Evolutionary conservation across 2,888 invertebrate genomes (phyloP), one percentile per base, ranked within the genome.

Genomic region (Lycaena phlaeas): DNA sequence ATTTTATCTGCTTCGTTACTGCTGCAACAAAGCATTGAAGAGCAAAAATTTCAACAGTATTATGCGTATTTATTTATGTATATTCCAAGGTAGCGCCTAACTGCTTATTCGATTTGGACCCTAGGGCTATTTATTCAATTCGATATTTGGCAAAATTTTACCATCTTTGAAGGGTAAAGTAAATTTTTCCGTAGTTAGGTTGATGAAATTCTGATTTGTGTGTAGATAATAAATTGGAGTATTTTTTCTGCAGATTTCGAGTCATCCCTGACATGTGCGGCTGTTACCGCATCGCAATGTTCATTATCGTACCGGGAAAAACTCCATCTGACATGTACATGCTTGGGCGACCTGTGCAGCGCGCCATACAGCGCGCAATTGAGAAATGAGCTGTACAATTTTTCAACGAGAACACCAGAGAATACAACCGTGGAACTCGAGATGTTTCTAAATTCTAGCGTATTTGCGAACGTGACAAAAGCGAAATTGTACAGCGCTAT

Each of bases 291-390:
- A 38, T 39, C 50, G 4, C 54, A 69, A 2, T 81, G 81, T 56
- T 56, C 64, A 43, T 52, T 81, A 51, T 51, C 53, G 15, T 56
- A 57, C 45, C 51, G 60, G 45, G 60, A 58, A 47, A 60, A 56
- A 46, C 54, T 66, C 42, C 54, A 61, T 50, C 49, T 79, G 51
- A 68, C 60, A 44, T 82, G 81, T 57, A 58, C 64, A 45, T 82
- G 82, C 53, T 40, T 51, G 42, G 58, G 53, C 12, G 55, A 62
- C 38, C 62, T 69, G 50, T 82, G 82, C 65, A 82, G 79, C 56
- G 58, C 59, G 42, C 74, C 73, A 7, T 75, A 72, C 53, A 54
- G 68, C 14, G 36, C 48, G 34, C 52, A 64, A 49, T 49, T 77
- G 43, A 61, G 54, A 38, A 61, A 61, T 44, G 62, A 70, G 48